Evolutionary conservation across 2,888 invertebrate genomes (phyloP).

Genomic region (Trypoxylon attenuatum): DNA sequence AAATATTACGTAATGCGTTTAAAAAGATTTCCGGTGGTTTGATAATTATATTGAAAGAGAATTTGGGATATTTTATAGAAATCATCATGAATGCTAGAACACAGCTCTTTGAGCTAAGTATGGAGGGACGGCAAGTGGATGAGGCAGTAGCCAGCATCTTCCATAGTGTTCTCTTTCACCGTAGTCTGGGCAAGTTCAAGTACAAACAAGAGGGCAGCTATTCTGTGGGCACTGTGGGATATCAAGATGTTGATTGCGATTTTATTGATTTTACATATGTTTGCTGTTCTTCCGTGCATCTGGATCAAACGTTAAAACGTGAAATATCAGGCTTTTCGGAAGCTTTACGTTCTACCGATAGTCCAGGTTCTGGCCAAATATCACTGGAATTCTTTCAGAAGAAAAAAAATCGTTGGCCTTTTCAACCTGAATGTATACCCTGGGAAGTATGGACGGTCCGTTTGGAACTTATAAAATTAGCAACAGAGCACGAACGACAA

Average conservation of each 20-base stretch:
- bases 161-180: conserved; percentile 93
- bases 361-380: conserved; percentile 85
- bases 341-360: conserved; percentile 83
- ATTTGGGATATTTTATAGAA: conserved; percentile 31
- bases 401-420: conserved; percentile 90
- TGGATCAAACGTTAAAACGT: conserved; percentile 83
- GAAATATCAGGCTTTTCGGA: conserved; percentile 88
- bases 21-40: no score
- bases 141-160: conserved; percentile 94
- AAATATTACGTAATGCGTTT: no score
- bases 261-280: conserved; percentile 99
- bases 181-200: conserved; percentile 93
- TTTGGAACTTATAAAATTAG: conserved; percentile 89
- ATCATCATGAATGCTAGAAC: conserved; percentile 85
- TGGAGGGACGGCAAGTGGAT: conserved; percentile 94
- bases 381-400: conserved; percentile 96
- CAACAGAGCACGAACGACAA: conserved; percentile 91
- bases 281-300: conserved; percentile 89
- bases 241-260: conserved; percentile 97
- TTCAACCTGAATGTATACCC: conserved; percentile 93
- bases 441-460: conserved; percentile 99
- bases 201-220: conserved; percentile 96
- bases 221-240: conserved; percentile 95
- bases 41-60: no score
- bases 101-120: conserved; percentile 86